Base-by-base conservation (phyloP, 2,113 vertebrate species). In the Phocoena sinus region DNA sequence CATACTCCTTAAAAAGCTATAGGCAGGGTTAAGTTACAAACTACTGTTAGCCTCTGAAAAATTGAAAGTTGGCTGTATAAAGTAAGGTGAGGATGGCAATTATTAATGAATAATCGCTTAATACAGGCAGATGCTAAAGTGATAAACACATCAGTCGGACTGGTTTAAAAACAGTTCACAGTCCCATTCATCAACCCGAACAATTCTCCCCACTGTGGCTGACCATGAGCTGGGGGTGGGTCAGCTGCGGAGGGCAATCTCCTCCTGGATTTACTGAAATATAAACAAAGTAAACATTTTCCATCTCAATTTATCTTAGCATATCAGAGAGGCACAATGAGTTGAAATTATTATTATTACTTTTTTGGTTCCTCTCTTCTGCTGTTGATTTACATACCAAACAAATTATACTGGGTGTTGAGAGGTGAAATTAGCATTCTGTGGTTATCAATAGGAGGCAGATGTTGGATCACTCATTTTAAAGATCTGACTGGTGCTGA, bases 401-500 rank as follows among this genome's bases (percentile, higher is more conserved):
- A 97, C 73, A 91, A 95, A 89, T 92, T 31, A 79, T 41, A 62
- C 88, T 87, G 85, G 85, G 96, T 94, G 33, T 31, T 97, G 93
- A 95, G 87, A 92, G 93, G 93, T 95, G 89, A 93, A 95, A 96
- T 98, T 97, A 95, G 36, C 91, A 92, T 97, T 98, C 80, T 88
- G 36, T 92, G 86, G 86, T 87, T 96, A 94, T 63, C 76, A 92
- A 87, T 94, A 96, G 87, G 41, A 70, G 50, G 81, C 89, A 97
- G 82, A 80, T 94, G 81, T 85, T 91, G 91, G 41, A 60, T 81
- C 44, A 38, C 58, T 84, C 73, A 81, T 97, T 97, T 97, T 97
- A 74, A 97, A 94, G 91, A 74, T 88, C 76, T 89, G 82, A 95
- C 76, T 94, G 95, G 94, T 62, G 87, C 95, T 83, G 79, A 74